phyloP scores from a whole-genome alignment of 2,797 vertebrate genomes.

The Champsocephalus gunnari region DNA sequence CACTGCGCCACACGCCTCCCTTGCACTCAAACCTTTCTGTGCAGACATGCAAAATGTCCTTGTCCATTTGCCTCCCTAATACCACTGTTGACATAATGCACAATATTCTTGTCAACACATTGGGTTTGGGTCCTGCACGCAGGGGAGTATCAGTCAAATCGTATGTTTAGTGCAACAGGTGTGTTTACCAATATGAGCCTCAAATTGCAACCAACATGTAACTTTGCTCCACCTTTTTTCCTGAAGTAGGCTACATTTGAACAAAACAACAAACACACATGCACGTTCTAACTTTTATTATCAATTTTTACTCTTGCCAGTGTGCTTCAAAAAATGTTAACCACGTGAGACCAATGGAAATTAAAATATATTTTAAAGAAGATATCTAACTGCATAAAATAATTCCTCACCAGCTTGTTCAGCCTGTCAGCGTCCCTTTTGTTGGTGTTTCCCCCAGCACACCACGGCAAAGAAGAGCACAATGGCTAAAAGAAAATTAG shows the following conservation, averaged over 20 bases:
- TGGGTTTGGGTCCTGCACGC: constrained; percentile 49
- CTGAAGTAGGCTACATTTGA: not conserved
- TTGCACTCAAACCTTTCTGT: constrained; percentile 22
- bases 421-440: no score
- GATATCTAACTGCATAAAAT: no score
- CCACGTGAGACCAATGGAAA: no score
- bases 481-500: no score
- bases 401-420: no score
- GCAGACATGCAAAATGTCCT: constrained; percentile 56
- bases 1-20: no score
- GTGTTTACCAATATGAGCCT: constrained; percentile 61
- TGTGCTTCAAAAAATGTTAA: not conserved
- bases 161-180: constrained; percentile 42
- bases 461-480: no score
- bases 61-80: constrained; percentile 65
- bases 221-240: constrained; percentile 43
- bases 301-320: not conserved
- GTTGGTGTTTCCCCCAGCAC: no score
- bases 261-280: not conserved
- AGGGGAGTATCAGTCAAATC: constrained; percentile 71
- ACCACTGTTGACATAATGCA: constrained; percentile 53
- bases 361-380: no score
- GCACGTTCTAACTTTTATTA: not conserved
- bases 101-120: constrained; percentile 67
- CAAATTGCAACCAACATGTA: constrained; percentile 75